Conservation (phyloP, 1,140 invertebrate genomes). For the Lordiphosa stackelbergi region DNA sequence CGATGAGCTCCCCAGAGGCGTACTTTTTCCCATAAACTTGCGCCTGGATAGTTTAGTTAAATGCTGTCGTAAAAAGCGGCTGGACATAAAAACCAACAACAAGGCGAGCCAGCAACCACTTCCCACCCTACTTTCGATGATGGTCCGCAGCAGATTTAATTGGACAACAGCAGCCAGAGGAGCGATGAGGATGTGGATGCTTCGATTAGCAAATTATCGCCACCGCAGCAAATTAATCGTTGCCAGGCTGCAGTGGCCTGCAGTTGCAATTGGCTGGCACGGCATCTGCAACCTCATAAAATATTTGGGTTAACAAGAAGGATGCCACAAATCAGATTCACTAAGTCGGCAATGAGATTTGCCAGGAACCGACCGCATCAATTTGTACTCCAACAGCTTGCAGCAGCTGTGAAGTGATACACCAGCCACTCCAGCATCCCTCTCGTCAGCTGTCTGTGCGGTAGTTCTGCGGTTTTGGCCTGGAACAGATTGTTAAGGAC, state of each 20-base stretch:
- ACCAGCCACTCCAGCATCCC: constrained; percentile 43
- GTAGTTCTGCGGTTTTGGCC: constrained; percentile 40
- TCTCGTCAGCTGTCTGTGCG: constrained; percentile 46
- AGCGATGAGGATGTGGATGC: constrained; percentile 27
- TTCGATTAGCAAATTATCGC: constrained; percentile 69
- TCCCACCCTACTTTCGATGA: constrained; percentile 58
- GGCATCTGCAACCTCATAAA: constrained; percentile 33
- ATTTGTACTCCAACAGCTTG: constrained; percentile 59
- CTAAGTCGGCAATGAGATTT: constrained; percentile 58
- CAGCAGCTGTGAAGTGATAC: constrained; percentile 37
- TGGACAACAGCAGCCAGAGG: constrained; percentile 32
- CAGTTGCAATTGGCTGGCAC: constrained; percentile 3
- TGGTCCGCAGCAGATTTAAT: constrained; percentile 35
- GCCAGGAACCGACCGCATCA: constrained; percentile 33
- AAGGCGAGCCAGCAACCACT: constrained; percentile 10
- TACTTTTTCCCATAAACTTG: constrained; percentile 1
- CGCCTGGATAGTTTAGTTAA: constrained; percentile 64
- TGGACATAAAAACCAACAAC: constrained; percentile 38
- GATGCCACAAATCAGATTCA: constrained; percentile 65
- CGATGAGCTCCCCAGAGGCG: constrained; percentile 23
- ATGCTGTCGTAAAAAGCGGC: constrained; percentile 53
- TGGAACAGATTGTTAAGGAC: constrained; percentile 57
- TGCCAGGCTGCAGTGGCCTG: constrained; percentile 20
- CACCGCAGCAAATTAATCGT: constrained; percentile 66
- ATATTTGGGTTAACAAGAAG: constrained; percentile 59